Evolutionary conservation across 2,797 vertebrate species (phyloP), one percentile per base, ranked within the genome.

Genomic region (Anguilla megastoma): DNA sequence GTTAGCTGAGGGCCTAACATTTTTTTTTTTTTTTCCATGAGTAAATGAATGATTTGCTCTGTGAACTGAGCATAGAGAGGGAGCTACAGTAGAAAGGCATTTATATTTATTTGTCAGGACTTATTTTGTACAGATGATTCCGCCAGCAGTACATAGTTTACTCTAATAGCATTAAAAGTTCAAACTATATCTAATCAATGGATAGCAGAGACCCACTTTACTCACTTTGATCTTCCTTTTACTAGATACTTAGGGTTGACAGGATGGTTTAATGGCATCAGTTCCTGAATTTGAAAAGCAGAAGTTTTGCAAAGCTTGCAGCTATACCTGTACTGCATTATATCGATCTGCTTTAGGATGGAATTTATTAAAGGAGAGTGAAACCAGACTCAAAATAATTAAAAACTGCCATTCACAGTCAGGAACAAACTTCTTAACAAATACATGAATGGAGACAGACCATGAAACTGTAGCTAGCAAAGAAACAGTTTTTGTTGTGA

Each of bases 351-450:
- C 94, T 94, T 90, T 88, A 88, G 94, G 95, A 95, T 94, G 94
- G 92, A 94, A 92, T 94, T 95, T 94, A 95, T 95, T 96, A 94
- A 94, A 95, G 94, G 93, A 84, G 93, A 94, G 93, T 93, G 94
- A 95, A 93, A 93, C 91, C 93, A 93, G 95, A 95, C 94, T 94
- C 94, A 95, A 45, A 95, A 95, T 96, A 95, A 96, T 97, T 96
- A 96, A 95, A 95, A 95, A 93, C 90, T 93, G 95, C 94, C 95
- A 95, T 94, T 92, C 92, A 94, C 95, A 95, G 84, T 93, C 95
- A 96, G 95, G 94, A 96, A 94, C 94, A 91, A 91, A 90, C 84
- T 89, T 91, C 86, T 93, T 94, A 94, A 94, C 92, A 95, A 95
- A 84, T 33, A 33, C 10, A 58, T n/a, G 24, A 54, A 54, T 54